These are phyloP conservation scores for rat (Rattus norvegicus) DNA, from an alignment of 2,113 vertebrate genomes.

Conservation along the genomic window DNA sequence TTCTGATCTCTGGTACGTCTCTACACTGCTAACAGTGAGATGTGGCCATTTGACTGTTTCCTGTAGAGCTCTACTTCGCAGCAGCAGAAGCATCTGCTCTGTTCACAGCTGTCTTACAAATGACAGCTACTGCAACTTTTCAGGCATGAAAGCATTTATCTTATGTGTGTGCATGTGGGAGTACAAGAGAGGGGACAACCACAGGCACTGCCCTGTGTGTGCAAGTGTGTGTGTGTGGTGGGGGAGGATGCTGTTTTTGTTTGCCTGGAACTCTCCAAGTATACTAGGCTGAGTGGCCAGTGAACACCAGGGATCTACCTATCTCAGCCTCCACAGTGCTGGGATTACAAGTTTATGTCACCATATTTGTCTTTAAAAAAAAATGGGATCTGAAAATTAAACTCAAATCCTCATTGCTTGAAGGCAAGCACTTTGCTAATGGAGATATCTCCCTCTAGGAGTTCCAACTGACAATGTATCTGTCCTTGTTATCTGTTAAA, in stretches of 20 bases:
- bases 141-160: not conserved
- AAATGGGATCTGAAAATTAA: not conserved
- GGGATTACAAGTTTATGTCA: not conserved
- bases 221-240: not conserved
- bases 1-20: not conserved
- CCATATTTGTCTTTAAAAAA: not conserved
- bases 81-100: not conserved
- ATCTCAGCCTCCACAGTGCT: not conserved
- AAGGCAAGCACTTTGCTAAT: not conserved
- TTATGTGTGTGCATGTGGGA: not conserved
- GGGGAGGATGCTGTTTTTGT: not conserved
- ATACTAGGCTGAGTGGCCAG: not conserved
- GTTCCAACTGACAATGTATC: not conserved
- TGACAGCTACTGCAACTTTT: not conserved
- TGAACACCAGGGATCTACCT: not conserved
- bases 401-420: not conserved
- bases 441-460: not conserved
- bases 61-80: not conserved
- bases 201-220: not conserved
- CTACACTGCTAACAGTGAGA: not conserved
- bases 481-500: not conserved
- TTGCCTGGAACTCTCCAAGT: not conserved
- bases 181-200: not conserved
- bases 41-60: not conserved
- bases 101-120: not conserved